Conservation (phyloP, 2,113 vertebrate species). For the Gasterosteus aculeatus region DNA sequence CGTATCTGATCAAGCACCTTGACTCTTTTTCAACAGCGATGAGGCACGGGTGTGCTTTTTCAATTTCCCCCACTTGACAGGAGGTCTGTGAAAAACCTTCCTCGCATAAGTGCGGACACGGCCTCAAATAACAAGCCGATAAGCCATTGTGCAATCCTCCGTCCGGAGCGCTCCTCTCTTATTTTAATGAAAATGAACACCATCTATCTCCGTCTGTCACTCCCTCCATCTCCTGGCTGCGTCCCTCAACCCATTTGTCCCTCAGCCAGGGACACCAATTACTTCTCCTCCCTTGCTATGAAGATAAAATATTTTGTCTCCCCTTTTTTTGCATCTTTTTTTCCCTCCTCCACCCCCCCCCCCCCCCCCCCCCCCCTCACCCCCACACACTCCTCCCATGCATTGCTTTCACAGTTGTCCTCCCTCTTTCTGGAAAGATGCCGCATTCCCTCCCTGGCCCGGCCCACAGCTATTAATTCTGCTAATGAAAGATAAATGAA, state of each 20-base stretch:
- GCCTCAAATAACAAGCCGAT: constrained; percentile 5
- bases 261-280: constrained; percentile 42
- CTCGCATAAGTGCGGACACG: neutral
- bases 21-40: neutral
- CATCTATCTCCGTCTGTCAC: constrained; percentile 31
- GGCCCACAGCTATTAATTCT: constrained; percentile 72
- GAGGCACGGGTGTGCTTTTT: neutral
- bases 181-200: constrained; percentile 39
- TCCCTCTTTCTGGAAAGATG: constrained; percentile 44
- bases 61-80: neutral
- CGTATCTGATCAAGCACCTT: neutral
- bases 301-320: constrained; percentile 13
- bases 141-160: neutral
- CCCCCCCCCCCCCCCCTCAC: neutral
- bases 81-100: neutral
- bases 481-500: constrained; percentile 78
- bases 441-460: constrained; percentile 56
- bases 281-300: constrained; percentile 16
- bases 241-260: constrained; percentile 24
- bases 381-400: neutral
- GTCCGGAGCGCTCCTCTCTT: neutral
- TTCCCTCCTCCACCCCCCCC: constrained; percentile 4
- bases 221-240: constrained; percentile 15
- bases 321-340: constrained; percentile 31
- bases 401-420: constrained; percentile 40